phyloP scores from a whole-genome alignment of 2,113 vertebrate species.

The Etia nguti region DNA sequence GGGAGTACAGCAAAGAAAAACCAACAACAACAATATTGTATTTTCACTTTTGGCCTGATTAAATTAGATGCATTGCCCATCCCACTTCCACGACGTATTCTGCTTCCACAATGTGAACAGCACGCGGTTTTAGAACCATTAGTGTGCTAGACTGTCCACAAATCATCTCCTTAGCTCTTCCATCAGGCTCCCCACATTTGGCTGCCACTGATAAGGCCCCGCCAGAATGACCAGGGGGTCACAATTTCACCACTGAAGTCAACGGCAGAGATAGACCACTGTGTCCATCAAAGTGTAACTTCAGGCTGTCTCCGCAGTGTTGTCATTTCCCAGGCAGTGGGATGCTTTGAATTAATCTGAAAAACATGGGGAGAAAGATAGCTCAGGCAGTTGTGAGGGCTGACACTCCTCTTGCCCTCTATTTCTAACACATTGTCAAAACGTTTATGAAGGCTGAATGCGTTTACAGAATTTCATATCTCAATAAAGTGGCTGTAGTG shows the following conservation, averaged over 20 bases:
- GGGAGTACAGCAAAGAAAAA: neutral
- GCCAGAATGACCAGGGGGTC: conserved; percentile 56
- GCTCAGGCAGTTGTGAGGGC: conserved; percentile 14
- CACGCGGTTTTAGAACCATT: conserved; percentile 18
- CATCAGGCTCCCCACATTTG: conserved; percentile 52
- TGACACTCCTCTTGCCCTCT: conserved; percentile 32
- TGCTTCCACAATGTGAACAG: conserved; percentile 10
- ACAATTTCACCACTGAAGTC: conserved; percentile 58
- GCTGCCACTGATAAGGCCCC: conserved; percentile 54
- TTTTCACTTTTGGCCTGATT: neutral
- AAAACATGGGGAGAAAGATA: conserved; percentile 51
- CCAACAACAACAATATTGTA: neutral
- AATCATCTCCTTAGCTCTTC: conserved; percentile 47
- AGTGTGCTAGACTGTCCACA: conserved; percentile 36
- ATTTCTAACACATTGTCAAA: conserved; percentile 37
- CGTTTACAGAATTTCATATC: conserved; percentile 12
- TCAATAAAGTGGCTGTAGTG: neutral
- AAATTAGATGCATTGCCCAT: neutral
- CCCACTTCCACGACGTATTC: conserved; percentile 1
- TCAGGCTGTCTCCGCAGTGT: conserved; percentile 59
- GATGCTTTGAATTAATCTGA: conserved; percentile 66
- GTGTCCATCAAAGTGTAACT: conserved; percentile 72
- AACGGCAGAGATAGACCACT: conserved; percentile 56
- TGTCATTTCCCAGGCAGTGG: conserved; percentile 54
- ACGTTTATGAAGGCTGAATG: conserved; percentile 1